phyloP scores from a whole-genome alignment of 2,888 invertebrate genomes.

The Hetaerina titia region DNA sequence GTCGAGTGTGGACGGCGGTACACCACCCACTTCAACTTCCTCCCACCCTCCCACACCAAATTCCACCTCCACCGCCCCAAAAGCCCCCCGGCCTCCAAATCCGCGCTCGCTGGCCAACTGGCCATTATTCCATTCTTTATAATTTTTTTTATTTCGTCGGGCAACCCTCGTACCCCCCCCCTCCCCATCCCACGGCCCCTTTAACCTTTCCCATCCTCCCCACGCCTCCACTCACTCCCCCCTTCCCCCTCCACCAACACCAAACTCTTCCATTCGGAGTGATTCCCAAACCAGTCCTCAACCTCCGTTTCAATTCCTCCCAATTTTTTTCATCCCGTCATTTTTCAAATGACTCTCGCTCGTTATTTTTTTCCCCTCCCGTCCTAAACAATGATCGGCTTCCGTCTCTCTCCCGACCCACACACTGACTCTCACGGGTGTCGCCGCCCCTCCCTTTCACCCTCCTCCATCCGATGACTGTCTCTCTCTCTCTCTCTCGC shows the following conservation, averaged over 20 bases:
- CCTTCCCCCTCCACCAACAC: neutral
- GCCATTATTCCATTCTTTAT: constrained; percentile 41
- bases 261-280: neutral
- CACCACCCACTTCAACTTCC: neutral
- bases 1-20: neutral
- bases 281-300: neutral
- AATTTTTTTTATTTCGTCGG: neutral
- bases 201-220: neutral
- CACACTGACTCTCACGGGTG: neutral
- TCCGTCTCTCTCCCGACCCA: neutral
- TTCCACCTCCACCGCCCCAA: neutral
- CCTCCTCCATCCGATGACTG: neutral
- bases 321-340: constrained; percentile 60
- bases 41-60: neutral
- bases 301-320: constrained; percentile 40
- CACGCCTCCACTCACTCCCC: neutral
- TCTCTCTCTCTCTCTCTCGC: neutral
- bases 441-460: neutral
- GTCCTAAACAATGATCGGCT: constrained; percentile 49
- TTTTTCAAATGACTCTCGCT: constrained; percentile 63
- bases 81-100: neutral
- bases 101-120: neutral
- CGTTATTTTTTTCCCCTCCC: constrained; percentile 33
- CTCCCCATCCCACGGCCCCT: neutral
- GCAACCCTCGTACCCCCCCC: neutral